A percentile compares a stretch with the other conserved stretches of the same genome.
These are phyloP conservation scores for Thunnus maccoyii DNA, from an alignment of 2,113 vertebrate genomes.

Conservation along the genomic window DNA sequence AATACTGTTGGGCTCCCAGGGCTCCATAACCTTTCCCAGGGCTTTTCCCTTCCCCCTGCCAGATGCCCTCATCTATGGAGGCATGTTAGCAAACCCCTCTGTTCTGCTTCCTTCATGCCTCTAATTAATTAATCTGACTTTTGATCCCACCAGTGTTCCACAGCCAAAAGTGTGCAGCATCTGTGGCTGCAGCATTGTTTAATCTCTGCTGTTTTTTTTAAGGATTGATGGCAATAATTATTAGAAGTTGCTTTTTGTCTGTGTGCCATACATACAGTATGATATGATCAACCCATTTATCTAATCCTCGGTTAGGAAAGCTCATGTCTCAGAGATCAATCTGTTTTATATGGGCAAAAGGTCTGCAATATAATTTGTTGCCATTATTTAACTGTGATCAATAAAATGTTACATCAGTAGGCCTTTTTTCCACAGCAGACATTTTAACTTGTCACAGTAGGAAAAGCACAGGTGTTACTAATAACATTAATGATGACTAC, in stretches of 20 bases:
- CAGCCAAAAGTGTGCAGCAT: constrained; percentile 2
- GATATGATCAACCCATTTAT: too few relatives aligned
- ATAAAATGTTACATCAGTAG: background rate
- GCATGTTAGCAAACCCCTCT: constrained; percentile 21
- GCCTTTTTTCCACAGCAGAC: too few relatives aligned
- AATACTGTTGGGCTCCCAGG: constrained; percentile 29
- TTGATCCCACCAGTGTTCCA: constrained; percentile 11
- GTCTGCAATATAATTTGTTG: background rate
- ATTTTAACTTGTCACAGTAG: too few relatives aligned
- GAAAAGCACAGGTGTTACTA: too few relatives aligned
- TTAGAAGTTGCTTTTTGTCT: background rate
- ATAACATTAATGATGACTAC: too few relatives aligned
- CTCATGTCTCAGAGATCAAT: too few relatives aligned
- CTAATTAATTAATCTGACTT: constrained; percentile 53
- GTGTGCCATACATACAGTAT: background rate
- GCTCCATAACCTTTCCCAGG: constrained; percentile 55
- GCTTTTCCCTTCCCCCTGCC: constrained; percentile 15
- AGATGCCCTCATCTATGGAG: constrained; percentile 35
- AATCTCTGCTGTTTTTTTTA: background rate
- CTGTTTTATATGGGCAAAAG: background rate
- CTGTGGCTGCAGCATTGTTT: constrained; percentile 3
- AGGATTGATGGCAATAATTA: background rate
- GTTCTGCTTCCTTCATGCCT: constrained; percentile 31
- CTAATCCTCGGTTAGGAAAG: too few relatives aligned
- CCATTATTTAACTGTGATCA: background rate